Evolutionary conservation across 1,140 invertebrate species (phyloP), one percentile per base, ranked within the genome.

Genomic region (Littorina saxatilis): DNA sequence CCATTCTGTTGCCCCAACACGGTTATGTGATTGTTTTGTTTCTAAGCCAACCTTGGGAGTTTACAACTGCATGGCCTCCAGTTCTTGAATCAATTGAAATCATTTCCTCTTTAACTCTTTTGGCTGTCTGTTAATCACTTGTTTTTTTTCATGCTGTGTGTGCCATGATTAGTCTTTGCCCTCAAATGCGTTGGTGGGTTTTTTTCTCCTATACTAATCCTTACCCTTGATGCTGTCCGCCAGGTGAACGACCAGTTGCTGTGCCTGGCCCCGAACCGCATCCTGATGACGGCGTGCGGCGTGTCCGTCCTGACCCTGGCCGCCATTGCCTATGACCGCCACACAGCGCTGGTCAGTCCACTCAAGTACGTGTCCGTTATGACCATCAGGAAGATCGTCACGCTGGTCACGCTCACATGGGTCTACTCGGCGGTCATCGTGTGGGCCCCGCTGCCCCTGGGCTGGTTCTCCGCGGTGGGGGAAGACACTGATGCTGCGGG

Each of bases 311-410:
- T 95, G 20, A 94, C 94, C 17, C 94, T 94, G 80, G 94, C 95
- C 0, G 94, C 94, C 5, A 95, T 95, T 61, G 95, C 95, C 2
- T 94, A 95, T 7, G 95, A 95, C 85, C 90, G 95, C 40, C 93
- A 95, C 85, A 95, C 94, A 0, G 95, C 95, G 3, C 91, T 95
- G 2, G 94, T 94, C 5, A 93, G 94, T 81, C 95, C 95, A 0
- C 90, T 95, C 37, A 89, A 94, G 35, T 93, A 93, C 83, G 89
- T 92, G 58, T 94, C 94, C 88, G 93, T 95, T 70, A 95, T 95
- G 80, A 95, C 95, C 0, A 93, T 94, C 87, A 93, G 93, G 61
- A 94, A 94, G 83, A 94, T 95, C 50, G 93, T 94, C 80, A 90
- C 94, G 68, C 94, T 95, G 82, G 94, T 95, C 27, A 91, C 92